Conservation (phyloP, 2,888 invertebrate species). For the Drosophila mimetica region DNA sequence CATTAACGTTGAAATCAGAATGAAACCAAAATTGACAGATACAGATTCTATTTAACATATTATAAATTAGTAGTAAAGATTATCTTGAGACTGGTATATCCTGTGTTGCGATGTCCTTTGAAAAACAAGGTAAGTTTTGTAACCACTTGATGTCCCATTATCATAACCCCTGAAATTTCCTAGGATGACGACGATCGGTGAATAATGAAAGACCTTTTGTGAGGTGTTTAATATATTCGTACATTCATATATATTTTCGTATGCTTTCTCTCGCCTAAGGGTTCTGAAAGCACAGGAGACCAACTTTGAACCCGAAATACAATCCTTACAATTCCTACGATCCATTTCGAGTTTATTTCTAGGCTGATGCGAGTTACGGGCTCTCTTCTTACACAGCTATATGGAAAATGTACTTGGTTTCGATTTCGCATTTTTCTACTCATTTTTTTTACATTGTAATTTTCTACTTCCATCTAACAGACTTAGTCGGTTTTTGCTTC, state of each 20-base stretch:
- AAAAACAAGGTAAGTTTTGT: too few relatives aligned
- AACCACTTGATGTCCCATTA: background rate
- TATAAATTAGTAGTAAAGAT: constrained; percentile 14
- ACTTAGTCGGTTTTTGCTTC: constrained; percentile 63
- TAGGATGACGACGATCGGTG: constrained; percentile 12
- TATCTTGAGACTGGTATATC: background rate
- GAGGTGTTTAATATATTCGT: constrained; percentile 33
- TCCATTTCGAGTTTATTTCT: constrained; percentile 26
- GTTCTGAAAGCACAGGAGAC: constrained; percentile 20
- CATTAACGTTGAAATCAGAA: background rate
- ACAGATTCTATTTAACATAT: too few relatives aligned
- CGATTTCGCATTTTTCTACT: constrained; percentile 45
- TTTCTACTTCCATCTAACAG: constrained; percentile 69
- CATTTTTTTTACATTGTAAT: constrained; percentile 50
- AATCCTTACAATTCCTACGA: constrained; percentile 45
- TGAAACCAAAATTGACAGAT: too few relatives aligned
- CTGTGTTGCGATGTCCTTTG: too few relatives aligned
- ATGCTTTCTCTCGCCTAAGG: constrained; percentile 22
- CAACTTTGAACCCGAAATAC: constrained; percentile 34
- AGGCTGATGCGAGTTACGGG: constrained; percentile 27
- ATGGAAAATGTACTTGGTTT: constrained; percentile 20
- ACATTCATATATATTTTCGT: constrained; percentile 35
- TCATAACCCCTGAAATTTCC: background rate
- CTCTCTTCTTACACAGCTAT: constrained; percentile 23
- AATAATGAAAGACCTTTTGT: constrained; percentile 2